Base-by-base conservation (phyloP, 1,140 invertebrate species). In the Achroia grisella region DNA sequence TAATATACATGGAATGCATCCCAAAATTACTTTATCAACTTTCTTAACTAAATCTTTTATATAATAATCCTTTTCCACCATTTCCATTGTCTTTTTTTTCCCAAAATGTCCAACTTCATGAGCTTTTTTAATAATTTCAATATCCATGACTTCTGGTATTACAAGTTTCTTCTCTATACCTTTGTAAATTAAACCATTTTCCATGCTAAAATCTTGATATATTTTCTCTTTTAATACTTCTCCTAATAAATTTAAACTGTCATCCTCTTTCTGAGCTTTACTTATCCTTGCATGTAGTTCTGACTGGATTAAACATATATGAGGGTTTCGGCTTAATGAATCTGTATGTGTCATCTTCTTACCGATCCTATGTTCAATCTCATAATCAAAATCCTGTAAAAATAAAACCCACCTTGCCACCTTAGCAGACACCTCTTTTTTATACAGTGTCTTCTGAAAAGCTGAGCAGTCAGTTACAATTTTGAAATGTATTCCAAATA, bases 271-370 rank as follows among this genome's bases (percentile, higher is more conserved):
- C 11, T 32, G 30, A n/a, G 30, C 30, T 10, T 40, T 46, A 31
- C 31, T 48, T 40, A 32, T 42, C 11, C 10, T 35, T 9, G 39
- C 44, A 14, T 40, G 37, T 10, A 53, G 12, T 5, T 36, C 40
- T 3, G 23, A 31, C 14, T 42, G 28, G 3, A 37, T 23, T 10
- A 12, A 46, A 79, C 67, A 34, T 56, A 10, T 72, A n/a, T n/a
- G n/a, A n/a, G n/a, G n/a, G 72, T 32, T 71, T 44, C 80, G 55
- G 33, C 77, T 86, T 0, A 87, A 39, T 0, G 79, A 75, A 41
- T 88, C 81, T 1, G 74, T 72, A 50, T 87, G 83, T 44, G 68
- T 69, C 69, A 87, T 81, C 12, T 53, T 39, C 1, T 13, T 50
- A 14, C 77, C 76, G 15, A 42, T 44, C 44, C 74, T 47, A 47